Evolutionary conservation across 64 coral and sea anemone genomes (phyloP), one percentile per base, ranked within the genome.

Genomic region (Hydrozoanthus tunicans): DNA sequence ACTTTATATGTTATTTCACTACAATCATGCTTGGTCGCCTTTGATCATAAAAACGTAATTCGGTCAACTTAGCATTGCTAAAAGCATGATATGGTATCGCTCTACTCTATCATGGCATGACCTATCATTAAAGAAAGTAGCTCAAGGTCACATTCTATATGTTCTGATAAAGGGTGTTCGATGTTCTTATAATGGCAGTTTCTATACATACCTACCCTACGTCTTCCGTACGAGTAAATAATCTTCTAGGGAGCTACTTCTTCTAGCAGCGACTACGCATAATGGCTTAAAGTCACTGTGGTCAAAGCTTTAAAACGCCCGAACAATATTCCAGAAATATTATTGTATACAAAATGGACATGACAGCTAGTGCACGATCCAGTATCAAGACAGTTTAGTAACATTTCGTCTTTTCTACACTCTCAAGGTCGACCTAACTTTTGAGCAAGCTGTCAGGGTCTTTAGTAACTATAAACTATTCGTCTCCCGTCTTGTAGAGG

Each of bases 251-350:
- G 60, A 65, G 6, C n/a, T 63, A 43, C n/a, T 51, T 15, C 57
- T 17, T 13, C 26, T 60, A 24, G 20, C 59, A 81, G 59, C 7
- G 59, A 51, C 27, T 27, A 10, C 55, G 26, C 57, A n/a, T 13
- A 14, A 65, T 64, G 80, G 43, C 52, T 27, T 53, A 4, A 81
- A 62, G 20, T n/a, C 17, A 43, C 58, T 81, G 1, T 81, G 60
- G 43, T 82, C 27, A 66, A 7, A 27, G 53, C 26, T 65, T 64
- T 57, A 59, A 52, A 43, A 82, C 65, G 59, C 80, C 23, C 15
- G 80, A 82, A 58, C 80, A 82, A 82, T 82, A 82, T 82, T 51
- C 6, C 1, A 43, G 27, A 52, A 25, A 76, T 76, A 6, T 76
- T 52, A 53, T 76, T 76, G 27, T 12, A 32, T 76, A 76, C 14